A percentile compares a stretch with the other conserved stretches of the same genome.
Conservation (phyloP, 2,797 vertebrate genomes). For the Benthosema pterotum region DNA sequence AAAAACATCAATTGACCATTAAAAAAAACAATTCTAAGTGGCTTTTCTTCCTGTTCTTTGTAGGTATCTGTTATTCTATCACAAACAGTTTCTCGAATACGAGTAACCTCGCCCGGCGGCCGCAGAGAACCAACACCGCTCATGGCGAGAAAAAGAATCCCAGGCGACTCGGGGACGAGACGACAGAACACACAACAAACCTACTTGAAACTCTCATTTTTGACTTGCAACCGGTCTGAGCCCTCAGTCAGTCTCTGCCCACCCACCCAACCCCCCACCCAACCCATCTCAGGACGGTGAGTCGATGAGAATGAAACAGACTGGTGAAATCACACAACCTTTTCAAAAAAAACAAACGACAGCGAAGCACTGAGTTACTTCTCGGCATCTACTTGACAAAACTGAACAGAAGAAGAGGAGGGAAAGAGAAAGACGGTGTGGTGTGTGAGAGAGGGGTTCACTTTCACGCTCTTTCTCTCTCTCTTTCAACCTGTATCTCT, state of each 20-base stretch:
- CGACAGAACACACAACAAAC: slow-evolving; percentile 82
- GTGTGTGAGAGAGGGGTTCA: too few relatives aligned
- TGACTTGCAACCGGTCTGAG: slow-evolving; percentile 58
- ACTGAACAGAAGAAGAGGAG: slow-evolving; percentile 80
- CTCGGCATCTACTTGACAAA: slow-evolving; percentile 81
- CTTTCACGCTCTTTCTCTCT: neutral
- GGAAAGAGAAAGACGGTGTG: slow-evolving; percentile 45
- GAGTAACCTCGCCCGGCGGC: slow-evolving; percentile 83
- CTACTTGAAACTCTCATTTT: slow-evolving; percentile 85
- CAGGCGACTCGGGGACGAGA: slow-evolving; percentile 57
- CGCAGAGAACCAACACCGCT: slow-evolving; percentile 63
- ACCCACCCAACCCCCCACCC: too few relatives aligned
- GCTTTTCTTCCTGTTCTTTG: neutral
- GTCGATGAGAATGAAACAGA: slow-evolving; percentile 22
- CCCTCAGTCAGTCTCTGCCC: too few relatives aligned
- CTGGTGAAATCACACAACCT: slow-evolving; percentile 76
- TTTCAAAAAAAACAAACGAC: slow-evolving; percentile 63
- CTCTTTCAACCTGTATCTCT: slow-evolving; percentile 21
- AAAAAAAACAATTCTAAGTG: neutral
- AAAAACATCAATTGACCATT: too few relatives aligned
- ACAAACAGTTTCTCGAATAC: slow-evolving; percentile 98
- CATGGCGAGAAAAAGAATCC: slow-evolving; percentile 51
- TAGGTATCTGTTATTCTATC: slow-evolving; percentile 98
- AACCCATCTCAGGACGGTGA: too few relatives aligned
- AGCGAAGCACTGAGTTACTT: slow-evolving; percentile 86